These are phyloP conservation scores for Zaprionus bogoriensis DNA, from an alignment of 2,888 invertebrate species.

Conservation along the genomic window DNA sequence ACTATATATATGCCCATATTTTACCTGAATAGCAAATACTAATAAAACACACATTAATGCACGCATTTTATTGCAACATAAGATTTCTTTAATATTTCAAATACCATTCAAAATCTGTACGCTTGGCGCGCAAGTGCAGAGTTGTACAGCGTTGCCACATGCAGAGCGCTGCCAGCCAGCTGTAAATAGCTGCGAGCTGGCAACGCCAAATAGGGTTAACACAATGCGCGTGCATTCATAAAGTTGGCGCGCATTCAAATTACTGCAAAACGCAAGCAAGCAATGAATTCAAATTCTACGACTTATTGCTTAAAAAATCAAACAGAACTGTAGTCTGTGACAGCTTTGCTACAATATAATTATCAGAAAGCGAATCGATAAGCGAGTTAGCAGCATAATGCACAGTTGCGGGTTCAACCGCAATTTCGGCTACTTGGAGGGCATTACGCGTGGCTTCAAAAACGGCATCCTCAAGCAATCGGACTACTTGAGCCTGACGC, in stretches of 20 bases:
- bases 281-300: conserved; percentile 4
- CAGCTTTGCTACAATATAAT: neutral
- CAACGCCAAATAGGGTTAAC: conserved; percentile 11
- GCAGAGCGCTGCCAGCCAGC: neutral
- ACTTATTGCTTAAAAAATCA: neutral
- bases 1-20: too few relatives aligned
- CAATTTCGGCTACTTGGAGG: conserved; percentile 98
- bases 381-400: conserved; percentile 13
- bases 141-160: conserved; percentile 16
- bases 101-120: conserved; percentile 2
- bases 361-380: neutral
- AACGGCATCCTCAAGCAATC: conserved; percentile 96
- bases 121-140: conserved; percentile 13
- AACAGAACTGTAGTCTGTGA: neutral
- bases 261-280: conserved; percentile 15
- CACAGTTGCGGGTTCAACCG: conserved; percentile 93
- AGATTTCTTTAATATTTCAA: neutral
- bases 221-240: neutral
- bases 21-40: neutral
- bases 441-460: conserved; percentile 97
- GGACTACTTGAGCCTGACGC: conserved; percentile 98
- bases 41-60: neutral
- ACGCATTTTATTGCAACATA: too few relatives aligned
- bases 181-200: conserved; percentile 9
- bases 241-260: conserved; percentile 20